Evolutionary conservation across 2,888 invertebrate species (phyloP).

Genomic region (Cephus rjabovi): DNA sequence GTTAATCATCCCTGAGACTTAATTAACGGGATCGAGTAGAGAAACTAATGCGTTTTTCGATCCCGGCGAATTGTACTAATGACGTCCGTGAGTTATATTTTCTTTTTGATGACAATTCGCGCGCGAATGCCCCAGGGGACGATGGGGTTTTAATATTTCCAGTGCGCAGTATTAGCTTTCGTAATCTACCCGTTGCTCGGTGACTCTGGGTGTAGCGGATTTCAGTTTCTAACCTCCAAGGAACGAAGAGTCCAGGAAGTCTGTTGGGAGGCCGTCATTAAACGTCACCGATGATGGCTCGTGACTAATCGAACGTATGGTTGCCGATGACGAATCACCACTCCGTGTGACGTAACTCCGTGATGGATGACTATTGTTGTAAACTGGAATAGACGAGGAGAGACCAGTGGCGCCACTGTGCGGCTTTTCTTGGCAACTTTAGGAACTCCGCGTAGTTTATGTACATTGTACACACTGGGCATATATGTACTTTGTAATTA

Average conservation of each 20-base stretch:
- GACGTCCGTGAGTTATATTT: neutral
- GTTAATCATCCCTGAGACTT: neutral
- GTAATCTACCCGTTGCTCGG: neutral
- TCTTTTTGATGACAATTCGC: neutral
- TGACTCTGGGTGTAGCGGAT: neutral
- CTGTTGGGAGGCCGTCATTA: neutral
- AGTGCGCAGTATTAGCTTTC: neutral
- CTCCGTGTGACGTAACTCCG: neutral
- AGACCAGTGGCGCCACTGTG: neutral
- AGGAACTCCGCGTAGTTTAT: neutral
- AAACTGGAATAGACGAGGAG: neutral
- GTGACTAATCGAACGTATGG: neutral
- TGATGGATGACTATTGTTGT: neutral
- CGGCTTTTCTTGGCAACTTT: neutral
- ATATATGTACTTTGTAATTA: neutral
- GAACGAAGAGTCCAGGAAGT: neutral
- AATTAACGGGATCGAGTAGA: neutral
- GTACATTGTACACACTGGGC: neutral
- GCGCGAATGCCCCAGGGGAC: neutral
- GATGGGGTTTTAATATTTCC: neutral
- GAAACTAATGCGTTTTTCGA: neutral
- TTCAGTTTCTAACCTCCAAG: neutral
- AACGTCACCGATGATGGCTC: neutral
- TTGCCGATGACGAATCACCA: neutral
- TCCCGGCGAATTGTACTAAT: neutral